Percentiles rank a stretch among this genome's conserved stretches.
Evolutionary conservation across 2,797 vertebrate genomes (phyloP).

Genomic region (Halcyon chelicuti): DNA sequence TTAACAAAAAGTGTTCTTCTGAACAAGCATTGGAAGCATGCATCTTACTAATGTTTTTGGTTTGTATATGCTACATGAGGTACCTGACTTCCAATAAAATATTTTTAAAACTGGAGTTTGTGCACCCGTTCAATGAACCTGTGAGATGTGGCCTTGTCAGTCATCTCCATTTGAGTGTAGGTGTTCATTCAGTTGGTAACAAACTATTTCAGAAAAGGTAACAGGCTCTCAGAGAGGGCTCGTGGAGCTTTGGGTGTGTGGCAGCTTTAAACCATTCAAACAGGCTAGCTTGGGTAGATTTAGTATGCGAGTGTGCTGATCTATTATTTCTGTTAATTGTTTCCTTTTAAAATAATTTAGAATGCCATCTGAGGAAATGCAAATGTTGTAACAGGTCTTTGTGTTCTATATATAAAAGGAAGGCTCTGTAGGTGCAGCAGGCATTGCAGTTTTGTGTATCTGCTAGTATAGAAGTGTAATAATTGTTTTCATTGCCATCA

Average conservation of each 20-base stretch:
- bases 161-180: not conserved
- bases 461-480: not conserved
- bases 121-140: not conserved
- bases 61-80: rapidly evolving
- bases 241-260: too few relatives aligned
- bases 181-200: too few relatives aligned
- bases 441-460: not conserved
- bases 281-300: too few relatives aligned
- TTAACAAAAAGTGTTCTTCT: not conserved
- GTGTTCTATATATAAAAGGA: not conserved
- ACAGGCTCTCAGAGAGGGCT: too few relatives aligned
- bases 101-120: not conserved
- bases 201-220: too few relatives aligned
- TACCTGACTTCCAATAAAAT: not conserved
- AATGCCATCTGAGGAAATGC: too few relatives aligned
- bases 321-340: too few relatives aligned
- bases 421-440: not conserved
- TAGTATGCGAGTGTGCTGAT: too few relatives aligned
- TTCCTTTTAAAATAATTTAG: too few relatives aligned
- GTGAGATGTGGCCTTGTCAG: not conserved
- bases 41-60: not conserved
- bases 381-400: too few relatives aligned
- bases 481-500: not conserved
- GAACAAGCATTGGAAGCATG: not conserved
- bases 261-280: too few relatives aligned